Conservation (phyloP, 2,797 vertebrate genomes). For the Cirrhinus mrigala region DNA sequence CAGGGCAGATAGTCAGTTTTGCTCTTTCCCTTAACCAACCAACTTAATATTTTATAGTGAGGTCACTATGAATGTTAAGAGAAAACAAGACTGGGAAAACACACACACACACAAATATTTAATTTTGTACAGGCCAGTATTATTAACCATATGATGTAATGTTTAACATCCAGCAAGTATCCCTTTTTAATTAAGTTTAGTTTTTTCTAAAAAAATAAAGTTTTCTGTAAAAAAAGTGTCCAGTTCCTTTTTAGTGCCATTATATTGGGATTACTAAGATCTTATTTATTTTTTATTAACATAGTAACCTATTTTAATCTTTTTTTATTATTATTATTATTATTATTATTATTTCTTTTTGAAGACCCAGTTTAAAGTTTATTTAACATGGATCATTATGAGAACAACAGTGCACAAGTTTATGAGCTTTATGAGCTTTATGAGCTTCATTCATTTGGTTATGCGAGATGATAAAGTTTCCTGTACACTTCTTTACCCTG, state of each 20-base stretch:
- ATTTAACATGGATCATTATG: slow-evolving; percentile 23
- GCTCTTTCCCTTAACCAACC: background rate
- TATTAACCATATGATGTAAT: background rate
- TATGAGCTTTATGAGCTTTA: background rate
- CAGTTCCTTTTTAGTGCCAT: too few species aligned
- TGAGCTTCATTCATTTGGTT: background rate
- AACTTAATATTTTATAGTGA: background rate
- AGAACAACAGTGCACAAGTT: slow-evolving; percentile 13
- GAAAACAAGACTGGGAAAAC: background rate
- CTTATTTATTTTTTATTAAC: background rate
- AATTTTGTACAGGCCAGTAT: background rate
- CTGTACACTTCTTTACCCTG: background rate
- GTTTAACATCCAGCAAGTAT: background rate
- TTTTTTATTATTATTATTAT: too few species aligned
- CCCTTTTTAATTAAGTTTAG: background rate
- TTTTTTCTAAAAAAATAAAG: background rate
- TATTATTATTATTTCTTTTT: too few species aligned
- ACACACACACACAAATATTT: background rate
- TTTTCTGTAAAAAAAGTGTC: too few species aligned
- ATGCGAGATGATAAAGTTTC: background rate
- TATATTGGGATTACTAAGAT: too few species aligned
- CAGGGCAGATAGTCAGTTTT: slow-evolving; percentile 34
- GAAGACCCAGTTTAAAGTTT: background rate
- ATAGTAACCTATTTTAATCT: background rate
- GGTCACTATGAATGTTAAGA: background rate